phyloP scores from a whole-genome alignment of 2,113 vertebrate genomes.

The Callocephalon fimbriatum region DNA sequence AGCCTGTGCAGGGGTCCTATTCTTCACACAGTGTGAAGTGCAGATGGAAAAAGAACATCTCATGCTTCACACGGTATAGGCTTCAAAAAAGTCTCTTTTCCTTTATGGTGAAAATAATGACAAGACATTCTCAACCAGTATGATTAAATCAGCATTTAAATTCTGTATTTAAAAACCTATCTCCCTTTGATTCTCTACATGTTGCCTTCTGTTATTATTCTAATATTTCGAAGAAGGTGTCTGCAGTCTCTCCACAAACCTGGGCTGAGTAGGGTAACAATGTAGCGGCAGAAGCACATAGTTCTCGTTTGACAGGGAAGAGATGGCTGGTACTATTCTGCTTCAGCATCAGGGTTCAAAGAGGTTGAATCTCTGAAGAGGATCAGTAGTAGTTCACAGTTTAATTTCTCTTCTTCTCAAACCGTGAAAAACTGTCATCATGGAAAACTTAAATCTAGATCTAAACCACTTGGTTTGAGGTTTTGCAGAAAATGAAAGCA shows the following conservation, averaged over 20 bases:
- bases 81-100: neutral
- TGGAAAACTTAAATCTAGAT: neutral
- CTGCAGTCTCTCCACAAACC: rapidly evolving
- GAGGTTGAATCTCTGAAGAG: neutral
- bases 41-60: neutral
- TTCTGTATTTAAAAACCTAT: neutral
- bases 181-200: neutral
- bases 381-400: neutral
- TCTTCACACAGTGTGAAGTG: neutral
- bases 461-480: neutral
- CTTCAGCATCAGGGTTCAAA: neutral
- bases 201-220: neutral
- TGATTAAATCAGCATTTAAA: neutral
- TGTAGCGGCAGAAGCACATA: neutral
- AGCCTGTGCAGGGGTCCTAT: neutral
- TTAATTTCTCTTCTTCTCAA: neutral
- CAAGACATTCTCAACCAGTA: neutral
- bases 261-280: neutral
- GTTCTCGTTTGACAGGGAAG: neutral
- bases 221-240: neutral
- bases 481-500: neutral
- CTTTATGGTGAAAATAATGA: neutral
- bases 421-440: neutral
- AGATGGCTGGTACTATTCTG: neutral
- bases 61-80: neutral